phyloP scores from a whole-genome alignment of 23 tunicate genomes.

The Halocynthia aurantium region DNA sequence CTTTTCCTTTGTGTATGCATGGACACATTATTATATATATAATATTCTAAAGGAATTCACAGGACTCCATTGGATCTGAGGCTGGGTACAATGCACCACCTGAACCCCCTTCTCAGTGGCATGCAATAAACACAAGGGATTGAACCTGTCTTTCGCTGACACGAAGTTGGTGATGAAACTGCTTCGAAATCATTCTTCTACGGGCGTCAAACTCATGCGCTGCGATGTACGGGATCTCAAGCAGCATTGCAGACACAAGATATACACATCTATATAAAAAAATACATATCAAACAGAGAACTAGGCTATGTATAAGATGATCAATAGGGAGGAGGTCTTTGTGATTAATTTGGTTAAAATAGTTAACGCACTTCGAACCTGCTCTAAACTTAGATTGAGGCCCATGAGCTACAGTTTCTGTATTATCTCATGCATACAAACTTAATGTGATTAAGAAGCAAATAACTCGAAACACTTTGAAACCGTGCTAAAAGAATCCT shows the following conservation, averaged over 20 bases:
- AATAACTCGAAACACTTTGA: too few relatives aligned
- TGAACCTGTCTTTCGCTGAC: constrained; percentile 77
- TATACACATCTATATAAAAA: constrained; percentile 57
- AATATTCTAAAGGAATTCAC: background rate
- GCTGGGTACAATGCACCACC: too few relatives aligned
- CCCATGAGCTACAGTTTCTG: background rate
- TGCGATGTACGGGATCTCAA: constrained; percentile 95
- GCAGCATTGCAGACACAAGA: constrained; percentile 95
- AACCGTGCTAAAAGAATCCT: too few relatives aligned
- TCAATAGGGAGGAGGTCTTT: too few relatives aligned
- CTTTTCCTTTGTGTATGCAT: too few relatives aligned
- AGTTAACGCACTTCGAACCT: too few relatives aligned
- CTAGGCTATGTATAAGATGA: background rate
- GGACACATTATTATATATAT: background rate
- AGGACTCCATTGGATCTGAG: background rate
- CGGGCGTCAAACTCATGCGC: constrained; percentile 95
- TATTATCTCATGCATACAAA: too few relatives aligned
- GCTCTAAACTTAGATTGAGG: background rate
- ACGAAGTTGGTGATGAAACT: constrained; percentile 93
- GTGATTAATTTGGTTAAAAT: too few relatives aligned
- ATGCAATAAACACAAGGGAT: background rate
- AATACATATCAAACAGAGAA: background rate
- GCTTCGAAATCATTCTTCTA: constrained; percentile 96
- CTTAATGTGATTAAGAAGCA: background rate
- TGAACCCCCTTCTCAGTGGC: too few relatives aligned